phyloP scores from a whole-genome alignment of 2,888 invertebrate genomes.

The Cephus rjabovi region DNA sequence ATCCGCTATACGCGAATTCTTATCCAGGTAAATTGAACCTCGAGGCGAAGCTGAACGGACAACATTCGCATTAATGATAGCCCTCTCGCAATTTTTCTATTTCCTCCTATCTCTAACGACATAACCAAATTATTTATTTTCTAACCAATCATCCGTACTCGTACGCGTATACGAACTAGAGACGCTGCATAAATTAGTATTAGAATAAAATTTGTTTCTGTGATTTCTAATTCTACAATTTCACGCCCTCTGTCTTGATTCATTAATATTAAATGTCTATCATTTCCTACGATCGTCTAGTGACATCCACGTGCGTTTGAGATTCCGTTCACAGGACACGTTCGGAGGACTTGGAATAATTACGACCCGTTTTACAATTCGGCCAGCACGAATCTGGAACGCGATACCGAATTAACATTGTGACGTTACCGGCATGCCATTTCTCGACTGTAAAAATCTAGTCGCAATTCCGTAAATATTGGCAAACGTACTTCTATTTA shows the following conservation, averaged over 20 bases:
- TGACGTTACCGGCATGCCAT: background rate
- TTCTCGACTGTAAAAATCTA: background rate
- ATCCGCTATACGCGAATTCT: conserved; percentile 1
- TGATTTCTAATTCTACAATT: background rate
- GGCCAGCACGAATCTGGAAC: background rate
- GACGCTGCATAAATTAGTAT: background rate
- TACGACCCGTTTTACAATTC: background rate
- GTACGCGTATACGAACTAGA: background rate
- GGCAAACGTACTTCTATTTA: background rate
- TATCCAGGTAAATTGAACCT: conserved; percentile 5
- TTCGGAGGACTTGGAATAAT: background rate
- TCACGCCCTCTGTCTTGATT: background rate
- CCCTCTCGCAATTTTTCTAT: background rate
- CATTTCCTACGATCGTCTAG: background rate
- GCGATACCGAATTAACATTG: background rate
- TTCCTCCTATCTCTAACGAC: background rate
- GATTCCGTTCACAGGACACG: background rate
- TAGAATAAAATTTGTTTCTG: background rate
- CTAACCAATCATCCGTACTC: background rate
- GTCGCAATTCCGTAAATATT: background rate
- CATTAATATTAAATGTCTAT: background rate
- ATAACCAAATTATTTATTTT: background rate
- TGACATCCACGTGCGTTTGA: background rate
- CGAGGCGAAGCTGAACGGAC: background rate
- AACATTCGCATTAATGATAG: background rate